Base-by-base conservation (phyloP, 2,113 vertebrate species). In the Polyodon spathula region DNA sequence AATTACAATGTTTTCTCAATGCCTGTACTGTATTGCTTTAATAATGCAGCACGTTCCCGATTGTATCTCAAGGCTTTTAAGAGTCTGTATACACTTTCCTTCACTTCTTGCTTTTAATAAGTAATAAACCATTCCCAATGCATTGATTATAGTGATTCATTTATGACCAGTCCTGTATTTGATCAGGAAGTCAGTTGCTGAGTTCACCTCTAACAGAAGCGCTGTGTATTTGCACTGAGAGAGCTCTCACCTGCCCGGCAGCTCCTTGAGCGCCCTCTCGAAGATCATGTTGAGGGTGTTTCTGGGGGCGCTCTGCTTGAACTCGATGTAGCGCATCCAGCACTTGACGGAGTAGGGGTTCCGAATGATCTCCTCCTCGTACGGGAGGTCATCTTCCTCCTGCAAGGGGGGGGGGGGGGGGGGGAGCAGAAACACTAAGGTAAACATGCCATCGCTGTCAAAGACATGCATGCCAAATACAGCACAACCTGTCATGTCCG, bases 281-380 rank as follows among this genome's bases (percentile, higher is more conserved):
- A 93, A 96, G 3, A 95, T 84, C 77, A 95, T 85, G 56, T 94
- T 95, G 4, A 96, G 84, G 16, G 77, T 82, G 5, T 88, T 70
- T 62, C 85, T 90, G 0, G 80, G 66, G 15, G 77, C 87, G 1
- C 83, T 90, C 62, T 92, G 90, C 50, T 94, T 94, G 72, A 89
- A 90, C 46, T 96, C 93, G 1, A 95, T 88, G 70, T 96, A 95
- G 8, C 92, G 88, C 74, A 93, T 89, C 93, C 92, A 95, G 70
- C 92, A 96, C 62, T 94, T 93, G 59, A 96, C 92, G 0, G 92
- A 96, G 65, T 93, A 96, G 0, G 92, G 93, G 71, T 95, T 95
- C 48, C 93, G 81, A 75, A 95, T 90, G 48, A 96, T 96, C 72
- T 96, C 93, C 67, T 96, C 93, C 73, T 96, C 93, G 6, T 95